Evolutionary conservation across 2,797 vertebrate genomes (phyloP).

Genomic region (Platyrinchus mystaceus): DNA sequence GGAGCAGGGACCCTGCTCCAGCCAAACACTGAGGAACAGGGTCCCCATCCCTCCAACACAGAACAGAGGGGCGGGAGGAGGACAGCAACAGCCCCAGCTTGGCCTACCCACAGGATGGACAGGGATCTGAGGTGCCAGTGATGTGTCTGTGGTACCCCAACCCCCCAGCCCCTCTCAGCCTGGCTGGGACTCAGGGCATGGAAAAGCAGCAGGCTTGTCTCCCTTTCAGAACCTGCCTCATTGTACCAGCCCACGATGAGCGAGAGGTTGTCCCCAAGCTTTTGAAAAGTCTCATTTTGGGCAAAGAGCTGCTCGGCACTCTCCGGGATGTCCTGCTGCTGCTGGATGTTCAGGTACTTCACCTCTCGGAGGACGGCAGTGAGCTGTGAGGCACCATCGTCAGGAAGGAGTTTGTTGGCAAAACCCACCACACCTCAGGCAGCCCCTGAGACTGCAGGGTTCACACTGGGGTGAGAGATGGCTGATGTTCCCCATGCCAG

Average conservation of each 20-base stretch:
- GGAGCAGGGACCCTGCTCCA: background rate
- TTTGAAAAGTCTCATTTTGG: constrained; percentile 71
- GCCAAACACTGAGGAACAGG: accelerated
- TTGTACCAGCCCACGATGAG: constrained; percentile 82
- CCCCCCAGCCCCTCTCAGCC: background rate
- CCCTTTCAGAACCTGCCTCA: constrained; percentile 63
- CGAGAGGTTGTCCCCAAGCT: constrained; percentile 75
- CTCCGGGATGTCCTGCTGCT: constrained; percentile 64
- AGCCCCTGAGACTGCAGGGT: accelerated
- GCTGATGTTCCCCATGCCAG: accelerated
- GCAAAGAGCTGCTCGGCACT: constrained; percentile 68
- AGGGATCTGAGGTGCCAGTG: accelerated
- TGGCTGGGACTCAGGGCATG: background rate
- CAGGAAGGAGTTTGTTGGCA: accelerated
- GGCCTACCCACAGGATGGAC: background rate
- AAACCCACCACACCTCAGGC: accelerated
- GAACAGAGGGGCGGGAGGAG: background rate
- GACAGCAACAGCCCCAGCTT: background rate
- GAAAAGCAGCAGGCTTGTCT: background rate
- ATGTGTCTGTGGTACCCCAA: accelerated
- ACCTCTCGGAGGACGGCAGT: constrained; percentile 76
- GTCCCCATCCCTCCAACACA: accelerated
- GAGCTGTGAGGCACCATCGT: constrained; percentile 37
- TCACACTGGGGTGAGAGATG: accelerated
- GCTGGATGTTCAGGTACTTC: constrained; percentile 78